A percentile compares a stretch with the other conserved stretches of the same genome.
phyloP scores from a whole-genome alignment of 1,140 invertebrate genomes.

The Leptopilina clavipes region DNA sequence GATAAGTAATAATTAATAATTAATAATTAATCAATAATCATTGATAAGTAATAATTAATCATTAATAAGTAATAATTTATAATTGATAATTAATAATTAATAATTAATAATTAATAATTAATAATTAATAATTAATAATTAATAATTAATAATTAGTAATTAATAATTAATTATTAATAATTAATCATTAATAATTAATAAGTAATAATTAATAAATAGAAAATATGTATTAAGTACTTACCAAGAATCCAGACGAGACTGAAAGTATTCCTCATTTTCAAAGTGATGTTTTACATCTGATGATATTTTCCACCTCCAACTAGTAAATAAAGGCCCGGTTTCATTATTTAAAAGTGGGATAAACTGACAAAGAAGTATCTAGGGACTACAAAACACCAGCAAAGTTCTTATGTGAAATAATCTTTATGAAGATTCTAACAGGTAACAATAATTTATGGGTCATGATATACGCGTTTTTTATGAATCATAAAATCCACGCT shows the following conservation, averaged over 20 bases:
- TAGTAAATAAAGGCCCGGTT: background rate
- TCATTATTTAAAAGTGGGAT: constrained; percentile 6
- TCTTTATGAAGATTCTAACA: constrained; percentile 4
- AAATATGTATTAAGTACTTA: constrained; percentile 39
- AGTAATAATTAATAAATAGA: constrained; percentile 18
- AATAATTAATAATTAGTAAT: no score
- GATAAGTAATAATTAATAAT: no score
- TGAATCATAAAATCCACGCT: constrained; percentile 14
- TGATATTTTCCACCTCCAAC: background rate
- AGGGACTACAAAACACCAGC: background rate
- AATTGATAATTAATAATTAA: no score
- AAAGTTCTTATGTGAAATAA: constrained; percentile 6
- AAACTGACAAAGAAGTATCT: background rate
- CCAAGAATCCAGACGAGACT: constrained; percentile 43
- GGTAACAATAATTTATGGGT: constrained; percentile 21
- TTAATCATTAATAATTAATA: no score
- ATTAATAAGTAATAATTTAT: no score
- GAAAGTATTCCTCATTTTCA: constrained; percentile 44
- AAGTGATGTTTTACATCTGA: constrained; percentile 31
- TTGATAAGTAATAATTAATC: no score
- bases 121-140: background rate
- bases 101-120: no score
- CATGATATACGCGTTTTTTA: background rate
- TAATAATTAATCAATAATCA: no score
- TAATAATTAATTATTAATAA: no score